Base-by-base conservation (phyloP, 2,888 invertebrate genomes). In the Oxytorus armatus region DNA sequence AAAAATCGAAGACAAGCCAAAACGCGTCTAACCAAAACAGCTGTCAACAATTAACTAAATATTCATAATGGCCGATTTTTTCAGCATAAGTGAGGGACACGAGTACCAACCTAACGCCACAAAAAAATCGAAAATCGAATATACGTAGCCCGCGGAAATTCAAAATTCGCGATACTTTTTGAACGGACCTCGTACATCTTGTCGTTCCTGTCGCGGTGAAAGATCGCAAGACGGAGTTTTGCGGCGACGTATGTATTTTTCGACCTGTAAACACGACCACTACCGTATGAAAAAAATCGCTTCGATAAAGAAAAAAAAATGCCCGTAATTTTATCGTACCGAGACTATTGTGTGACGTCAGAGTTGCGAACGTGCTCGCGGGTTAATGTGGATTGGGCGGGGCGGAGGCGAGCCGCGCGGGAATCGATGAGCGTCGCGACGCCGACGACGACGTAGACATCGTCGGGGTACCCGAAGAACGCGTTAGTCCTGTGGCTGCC, bases 351-450 rank as follows among this genome's bases (percentile, higher is more conserved):
- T 47, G 73, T 68, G 78, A 78, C 78, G 78, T 78, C 78, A 65
- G 44, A 68, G 23, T 18, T 68, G 66, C 23, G 66, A 78, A 78
- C 61, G 39, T 78, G 36, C 53, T 68, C 36, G 42, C 29, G 25
- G 51, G 53, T 55, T 53, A 65, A 74, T 21, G 42, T 44, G 33
- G 16, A 55, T 36, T 14, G 57, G 74, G 65, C 51, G 70, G 70
- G 69, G 70, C 65, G 79, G 63, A 42, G 39, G 61, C 33, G 42
- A 44, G 42, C 36, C 65, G 65, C 68, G 57, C 75, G 75, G 84
- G 85, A 86, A 86, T 86, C 86, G 87, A 86, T 86, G 85, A 85
- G 86, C 86, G 83, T 83, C 86, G 84, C 82, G 85, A 86, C 85
- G 85, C 85, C 83, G 83, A 70, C 82, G 83, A 82, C 85, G 84